Percentiles rank a stretch among this genome's conserved stretches.
These are phyloP conservation scores for Archilochus colubris DNA, from an alignment of 2,113 vertebrate species.

Conservation along the genomic window DNA sequence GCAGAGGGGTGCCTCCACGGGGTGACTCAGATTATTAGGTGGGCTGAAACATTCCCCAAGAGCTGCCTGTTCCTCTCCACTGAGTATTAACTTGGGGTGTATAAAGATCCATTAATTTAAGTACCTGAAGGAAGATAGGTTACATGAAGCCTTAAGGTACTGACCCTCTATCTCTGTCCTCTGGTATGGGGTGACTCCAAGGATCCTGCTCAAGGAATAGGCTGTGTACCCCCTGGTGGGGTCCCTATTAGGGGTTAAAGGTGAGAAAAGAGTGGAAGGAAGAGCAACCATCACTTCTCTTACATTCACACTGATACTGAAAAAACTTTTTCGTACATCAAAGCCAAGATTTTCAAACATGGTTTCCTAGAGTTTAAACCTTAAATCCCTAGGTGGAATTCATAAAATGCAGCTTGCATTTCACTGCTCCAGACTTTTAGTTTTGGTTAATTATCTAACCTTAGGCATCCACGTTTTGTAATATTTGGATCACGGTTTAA, in stretches of 20 bases:
- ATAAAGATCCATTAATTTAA: not conserved
- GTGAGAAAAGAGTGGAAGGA: not conserved
- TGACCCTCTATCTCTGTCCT: not conserved
- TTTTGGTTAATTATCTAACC: slow-evolving; percentile 14
- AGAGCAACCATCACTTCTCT: not conserved
- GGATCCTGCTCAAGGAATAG: not conserved
- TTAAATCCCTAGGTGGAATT: not conserved
- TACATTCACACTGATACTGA: not conserved
- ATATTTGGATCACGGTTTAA: not conserved
- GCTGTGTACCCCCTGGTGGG: not conserved
- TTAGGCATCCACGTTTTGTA: not conserved
- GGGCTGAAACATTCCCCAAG: not conserved
- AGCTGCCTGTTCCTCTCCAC: not conserved
- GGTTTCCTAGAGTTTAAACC: not conserved
- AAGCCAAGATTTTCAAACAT: not conserved
- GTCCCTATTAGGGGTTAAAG: not conserved
- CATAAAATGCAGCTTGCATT: not conserved
- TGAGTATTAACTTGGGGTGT: not conserved
- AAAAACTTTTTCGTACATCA: rapidly evolving
- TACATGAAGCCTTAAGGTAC: not conserved
- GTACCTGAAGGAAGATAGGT: not conserved
- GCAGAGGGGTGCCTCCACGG: not conserved
- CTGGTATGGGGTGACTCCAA: not conserved
- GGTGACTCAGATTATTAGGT: slow-evolving; percentile 27
- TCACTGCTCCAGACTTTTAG: not conserved